Conservation (phyloP, 1,140 invertebrate species). For the Ips nitidus region DNA sequence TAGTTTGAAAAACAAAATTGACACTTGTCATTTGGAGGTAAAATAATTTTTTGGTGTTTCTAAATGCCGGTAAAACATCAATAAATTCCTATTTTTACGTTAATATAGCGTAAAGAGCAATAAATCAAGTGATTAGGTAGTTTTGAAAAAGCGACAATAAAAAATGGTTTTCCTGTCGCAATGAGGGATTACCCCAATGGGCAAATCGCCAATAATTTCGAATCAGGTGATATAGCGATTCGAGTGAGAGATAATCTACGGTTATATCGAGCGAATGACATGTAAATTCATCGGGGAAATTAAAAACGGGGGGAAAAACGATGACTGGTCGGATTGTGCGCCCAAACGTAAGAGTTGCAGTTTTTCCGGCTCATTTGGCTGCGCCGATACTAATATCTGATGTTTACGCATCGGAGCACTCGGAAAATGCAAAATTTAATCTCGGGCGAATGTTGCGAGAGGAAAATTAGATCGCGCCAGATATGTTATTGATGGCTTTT, state of each 20-base stretch:
- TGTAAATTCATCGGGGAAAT: conserved; percentile 36
- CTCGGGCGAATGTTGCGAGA: conserved; percentile 4
- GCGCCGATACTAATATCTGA: conserved; percentile 38
- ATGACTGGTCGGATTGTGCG: conserved; percentile 34
- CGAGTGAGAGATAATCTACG: conserved; percentile 27
- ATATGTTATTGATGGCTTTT: not conserved
- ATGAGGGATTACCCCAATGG: not conserved
- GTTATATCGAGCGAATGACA: conserved; percentile 33
- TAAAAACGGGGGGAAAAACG: conserved; percentile 31
- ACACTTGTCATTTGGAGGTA: no score
- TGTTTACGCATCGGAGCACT: conserved; percentile 38
- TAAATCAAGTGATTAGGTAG: no score
- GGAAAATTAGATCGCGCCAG: conserved; percentile 8
- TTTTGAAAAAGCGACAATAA: no score
- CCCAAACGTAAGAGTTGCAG: conserved; percentile 34
- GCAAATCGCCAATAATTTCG: conserved; percentile 16
- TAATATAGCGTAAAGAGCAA: no score
- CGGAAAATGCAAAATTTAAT: conserved; percentile 30
- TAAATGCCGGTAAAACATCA: no score
- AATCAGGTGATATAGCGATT: conserved; percentile 24
- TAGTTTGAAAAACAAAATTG: no score
- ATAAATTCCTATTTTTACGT: no score
- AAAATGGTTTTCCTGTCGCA: no score
- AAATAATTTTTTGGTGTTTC: no score
- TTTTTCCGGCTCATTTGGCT: conserved; percentile 39